A percentile compares a stretch with the other conserved stretches of the same genome.
phyloP scores from a whole-genome alignment of 1,140 invertebrate genomes.

The Atta cephalotes region DNA sequence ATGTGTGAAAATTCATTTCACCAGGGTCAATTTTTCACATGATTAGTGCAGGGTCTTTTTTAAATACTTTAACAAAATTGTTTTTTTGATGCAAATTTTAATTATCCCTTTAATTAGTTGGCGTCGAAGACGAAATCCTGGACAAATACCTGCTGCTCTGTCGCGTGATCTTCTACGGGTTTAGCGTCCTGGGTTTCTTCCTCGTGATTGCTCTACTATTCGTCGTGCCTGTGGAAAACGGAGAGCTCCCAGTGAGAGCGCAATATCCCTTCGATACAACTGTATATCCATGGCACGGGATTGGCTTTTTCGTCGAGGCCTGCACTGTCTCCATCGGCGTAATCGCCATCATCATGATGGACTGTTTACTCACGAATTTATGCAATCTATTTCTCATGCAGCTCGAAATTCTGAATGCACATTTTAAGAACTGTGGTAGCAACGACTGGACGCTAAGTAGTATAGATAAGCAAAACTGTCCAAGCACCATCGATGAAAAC shows the following conservation, averaged over 20 bases:
- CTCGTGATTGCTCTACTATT: constrained; percentile 71
- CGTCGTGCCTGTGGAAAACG: constrained; percentile 67
- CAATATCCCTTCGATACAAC: constrained; percentile 75
- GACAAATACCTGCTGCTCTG: constrained; percentile 54
- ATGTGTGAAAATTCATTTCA: too few species aligned
- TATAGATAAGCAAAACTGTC: not conserved
- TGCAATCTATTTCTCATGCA: constrained; percentile 62
- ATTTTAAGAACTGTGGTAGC: constrained; percentile 66
- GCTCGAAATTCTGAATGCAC: constrained; percentile 62
- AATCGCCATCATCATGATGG: constrained; percentile 71
- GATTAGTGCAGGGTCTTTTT: too few species aligned
- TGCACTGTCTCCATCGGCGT: constrained; percentile 60
- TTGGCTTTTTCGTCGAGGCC: constrained; percentile 68
- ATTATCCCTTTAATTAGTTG: constrained; percentile 24
- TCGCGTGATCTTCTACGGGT: constrained; percentile 62
- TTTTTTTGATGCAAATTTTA: not conserved
- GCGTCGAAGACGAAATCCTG: constrained; percentile 24
- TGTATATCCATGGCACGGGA: constrained; percentile 50
- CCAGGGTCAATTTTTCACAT: too few species aligned
- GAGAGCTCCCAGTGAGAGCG: constrained; percentile 71
- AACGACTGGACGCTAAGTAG: not conserved
- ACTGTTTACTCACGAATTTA: constrained; percentile 47
- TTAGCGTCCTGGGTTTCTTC: constrained; percentile 49
- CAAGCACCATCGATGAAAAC: not conserved
- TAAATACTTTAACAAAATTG: too few species aligned